Base-by-base conservation (phyloP, 2,113 vertebrate species). In the Notiomystis cincta region DNA sequence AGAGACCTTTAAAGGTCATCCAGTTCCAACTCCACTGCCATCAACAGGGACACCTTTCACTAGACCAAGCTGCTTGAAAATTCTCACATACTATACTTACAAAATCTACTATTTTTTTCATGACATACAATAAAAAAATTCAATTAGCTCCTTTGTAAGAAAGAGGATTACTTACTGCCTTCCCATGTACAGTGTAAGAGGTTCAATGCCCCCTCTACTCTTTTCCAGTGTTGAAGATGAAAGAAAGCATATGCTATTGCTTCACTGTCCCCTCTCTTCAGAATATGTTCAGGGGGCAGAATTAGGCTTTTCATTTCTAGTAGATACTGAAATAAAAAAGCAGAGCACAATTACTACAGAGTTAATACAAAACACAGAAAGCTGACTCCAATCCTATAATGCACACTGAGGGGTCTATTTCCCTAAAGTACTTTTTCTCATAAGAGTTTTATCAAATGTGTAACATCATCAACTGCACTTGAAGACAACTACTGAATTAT, bases 241-340 rank as follows among this genome's bases (percentile, higher is more conserved):
- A 99, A 99, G 98, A 99, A 99, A 76, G 99, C 98, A 65, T 99
- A 99, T 61, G 99, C 99, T 92, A 99, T 99, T 89, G 99, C 99
- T 98, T 99, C 99, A 82, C 99, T 99, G 98, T 99, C 99, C n/a
- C 99, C 99, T 96, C 99, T 97, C 98, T 99, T 99, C 98, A 99
- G 98, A 97, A 99, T 99, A 97, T 99, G 99, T 96, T 99, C 99
- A 82, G 99, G 99, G 90, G 99, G 99, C 84, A 99, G 98, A 97
- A 99, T 99, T 98, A 99, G 98, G 98, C 99, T 99, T 98, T 99
- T 99, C 99, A 99, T 99, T 98, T 99, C 99, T 98, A 99, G 98
- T 92, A 99, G 98, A 95, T 99, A 99, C 99, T 99, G 98, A 70
- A 98, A 98, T 91, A 94, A 90, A 98, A 96, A 96, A 89, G 27